Base-by-base conservation (phyloP, 2,797 vertebrate species). In the Coranthus polyacanthus region DNA sequence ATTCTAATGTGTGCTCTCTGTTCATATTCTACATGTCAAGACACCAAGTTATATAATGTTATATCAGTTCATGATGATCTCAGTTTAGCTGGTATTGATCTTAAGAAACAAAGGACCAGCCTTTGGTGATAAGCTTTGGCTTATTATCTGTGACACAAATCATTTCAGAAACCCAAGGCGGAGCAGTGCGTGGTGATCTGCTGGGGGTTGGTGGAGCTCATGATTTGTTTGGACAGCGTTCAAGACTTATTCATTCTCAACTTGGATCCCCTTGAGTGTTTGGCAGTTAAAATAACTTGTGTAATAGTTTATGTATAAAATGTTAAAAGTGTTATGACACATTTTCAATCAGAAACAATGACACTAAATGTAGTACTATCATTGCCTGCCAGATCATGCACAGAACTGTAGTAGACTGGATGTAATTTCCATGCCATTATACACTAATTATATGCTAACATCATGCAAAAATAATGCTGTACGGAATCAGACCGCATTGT, bases 131-230 rank as follows among this genome's bases (percentile, higher is more conserved):
- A 13, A 57, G 46, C 58, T 56, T 39, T 52, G 47, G 18, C 49
- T 72, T 68, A 66, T 82, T 62, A 74, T 72, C 43, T 60, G 53
- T 58, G 62, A 72, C 62, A 67, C 47, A 34, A 79, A 76, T 67
- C 3, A 36, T 74, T 64, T 71, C 5, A 66, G 49, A 57, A 55
- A 68, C 45, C 36, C 12, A 55, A 60, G 60, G 66, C 61, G 70
- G 39, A 72, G 50, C 67, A 46, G 61, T 24, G 54, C 45, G 22
- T 12, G 42, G 13, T 52, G 36, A n/a, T 45, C 60, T 72, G 61
- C 54, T 66, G 59, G 38, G 54, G 54, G 59, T 46, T 44, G 57
- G 13, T 66, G 52, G 13, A 58, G 63, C 65, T 56, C 46, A 72
- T 49, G 53, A 68, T 68, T 56, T 68, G 39, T 83, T 68, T 78